These are phyloP conservation scores for Patella ulyssiponensis DNA, from an alignment of 2,888 invertebrate genomes.

Conservation along the genomic window DNA sequence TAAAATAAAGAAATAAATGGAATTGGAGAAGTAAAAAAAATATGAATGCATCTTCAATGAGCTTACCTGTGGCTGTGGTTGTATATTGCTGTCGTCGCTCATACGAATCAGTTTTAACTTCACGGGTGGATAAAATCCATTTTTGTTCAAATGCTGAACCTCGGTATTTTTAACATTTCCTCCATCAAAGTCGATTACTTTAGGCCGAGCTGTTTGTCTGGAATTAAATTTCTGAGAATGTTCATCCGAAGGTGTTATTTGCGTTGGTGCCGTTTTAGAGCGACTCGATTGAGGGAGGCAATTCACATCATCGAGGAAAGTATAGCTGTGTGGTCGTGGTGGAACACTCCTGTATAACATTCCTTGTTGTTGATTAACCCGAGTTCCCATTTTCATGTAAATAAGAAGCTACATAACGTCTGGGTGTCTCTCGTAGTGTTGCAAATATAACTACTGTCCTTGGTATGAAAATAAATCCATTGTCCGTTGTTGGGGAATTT, in stretches of 20 bases:
- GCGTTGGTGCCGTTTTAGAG: slow-evolving; percentile 44
- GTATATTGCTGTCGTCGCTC: not conserved
- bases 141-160: slow-evolving; percentile 10
- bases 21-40: not conserved
- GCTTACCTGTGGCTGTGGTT: too few relatives aligned
- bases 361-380: slow-evolving; percentile 22
- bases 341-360: slow-evolving; percentile 52
- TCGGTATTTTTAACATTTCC: slow-evolving; percentile 28
- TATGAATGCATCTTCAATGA: not conserved
- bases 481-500: too few relatives aligned
- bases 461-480: too few relatives aligned
- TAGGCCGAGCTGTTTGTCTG: slow-evolving; percentile 53
- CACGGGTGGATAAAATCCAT: slow-evolving; percentile 57
- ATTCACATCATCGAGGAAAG: slow-evolving; percentile 46
- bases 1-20: not conserved
- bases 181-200: slow-evolving; percentile 55
- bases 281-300: slow-evolving; percentile 11
- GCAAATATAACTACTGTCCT: too few relatives aligned
- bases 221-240: slow-evolving; percentile 54
- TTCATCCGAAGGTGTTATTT: slow-evolving; percentile 51
- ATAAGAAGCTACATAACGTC: too few relatives aligned
- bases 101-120: slow-evolving; percentile 39
- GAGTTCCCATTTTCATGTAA: slow-evolving; percentile 9
- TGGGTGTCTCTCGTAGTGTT: too few relatives aligned
- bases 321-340: slow-evolving; percentile 49